phyloP scores from a whole-genome alignment of 2,888 invertebrate species.

The Hermodice carunculata region DNA sequence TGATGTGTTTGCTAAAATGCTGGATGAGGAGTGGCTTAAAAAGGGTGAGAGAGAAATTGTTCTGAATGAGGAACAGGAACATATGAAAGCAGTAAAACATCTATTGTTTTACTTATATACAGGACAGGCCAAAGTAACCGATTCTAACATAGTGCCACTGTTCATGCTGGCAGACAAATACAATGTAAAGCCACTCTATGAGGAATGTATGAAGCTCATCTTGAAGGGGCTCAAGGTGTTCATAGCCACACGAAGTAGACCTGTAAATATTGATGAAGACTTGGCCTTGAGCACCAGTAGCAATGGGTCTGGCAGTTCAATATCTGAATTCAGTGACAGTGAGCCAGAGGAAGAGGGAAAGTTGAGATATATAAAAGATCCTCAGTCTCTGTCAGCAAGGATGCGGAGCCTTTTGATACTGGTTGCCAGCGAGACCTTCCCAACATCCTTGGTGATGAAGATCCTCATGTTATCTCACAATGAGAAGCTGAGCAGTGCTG shows the following conservation, averaged over 20 bases:
- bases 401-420: too few relatives aligned
- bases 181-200: conserved; percentile 53
- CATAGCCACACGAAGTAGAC: conserved; percentile 8
- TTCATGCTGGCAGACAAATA: conserved; percentile 64
- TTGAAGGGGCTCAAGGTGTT: conserved; percentile 40
- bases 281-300: too few relatives aligned
- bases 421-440: conserved; percentile 38
- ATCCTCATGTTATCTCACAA: conserved; percentile 34
- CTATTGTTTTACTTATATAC: conserved; percentile 67
- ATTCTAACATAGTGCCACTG: conserved; percentile 62
- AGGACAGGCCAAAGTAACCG: conserved; percentile 62
- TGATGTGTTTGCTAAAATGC: conserved; percentile 39
- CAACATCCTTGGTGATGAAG: conserved; percentile 32
- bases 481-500: conserved; percentile 27
- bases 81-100: conserved; percentile 59
- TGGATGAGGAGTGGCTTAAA: conserved; percentile 34
- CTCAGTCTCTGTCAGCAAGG: too few relatives aligned
- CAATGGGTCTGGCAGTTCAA: too few relatives aligned
- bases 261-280: not conserved
- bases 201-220: conserved; percentile 55
- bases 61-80: conserved; percentile 56
- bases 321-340: too few relatives aligned
- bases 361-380: too few relatives aligned
- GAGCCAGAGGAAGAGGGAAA: too few relatives aligned
- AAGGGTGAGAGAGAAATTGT: conserved; percentile 10